phyloP scores from a whole-genome alignment of 2,113 vertebrate species.

The Oceanites oceanicus region DNA sequence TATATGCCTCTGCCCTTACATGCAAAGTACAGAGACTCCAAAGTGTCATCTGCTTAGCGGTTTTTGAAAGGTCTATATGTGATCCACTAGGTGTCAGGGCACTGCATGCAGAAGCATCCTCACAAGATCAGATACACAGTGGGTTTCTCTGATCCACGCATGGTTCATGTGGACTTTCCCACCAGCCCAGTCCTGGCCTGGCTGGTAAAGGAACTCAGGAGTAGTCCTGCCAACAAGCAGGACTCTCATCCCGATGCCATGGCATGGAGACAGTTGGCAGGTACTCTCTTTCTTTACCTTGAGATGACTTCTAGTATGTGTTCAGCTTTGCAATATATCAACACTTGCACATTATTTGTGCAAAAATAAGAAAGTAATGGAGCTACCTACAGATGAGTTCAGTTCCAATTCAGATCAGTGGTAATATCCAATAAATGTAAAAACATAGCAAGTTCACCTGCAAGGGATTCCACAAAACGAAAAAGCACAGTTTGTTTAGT shows the following conservation, averaged over 20 bases:
- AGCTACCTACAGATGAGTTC: neutral
- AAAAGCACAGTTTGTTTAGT: neutral
- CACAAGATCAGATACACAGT: neutral
- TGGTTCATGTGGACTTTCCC: neutral
- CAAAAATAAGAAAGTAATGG: neutral
- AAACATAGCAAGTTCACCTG: neutral
- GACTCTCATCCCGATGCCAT: neutral
- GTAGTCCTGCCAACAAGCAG: neutral
- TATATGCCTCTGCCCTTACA: neutral
- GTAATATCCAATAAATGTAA: neutral
- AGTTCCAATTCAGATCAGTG: neutral
- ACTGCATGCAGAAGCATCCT: neutral
- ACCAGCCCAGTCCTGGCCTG: neutral
- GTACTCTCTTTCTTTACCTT: neutral
- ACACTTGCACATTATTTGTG: neutral
- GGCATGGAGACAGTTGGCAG: neutral
- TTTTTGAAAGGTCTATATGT: neutral
- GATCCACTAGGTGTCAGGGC: constrained; percentile 52
- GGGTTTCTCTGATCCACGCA: neutral
- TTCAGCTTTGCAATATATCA: neutral
- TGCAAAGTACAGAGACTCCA: neutral
- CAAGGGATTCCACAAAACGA: neutral
- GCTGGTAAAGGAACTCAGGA: neutral
- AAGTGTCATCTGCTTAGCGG: neutral
- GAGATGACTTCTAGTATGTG: neutral